A percentile compares a stretch with the other conserved stretches of the same genome.
These are phyloP conservation scores for Setipinna tenuifilis DNA, from an alignment of 2,797 vertebrate genomes.

Conservation along the genomic window DNA sequence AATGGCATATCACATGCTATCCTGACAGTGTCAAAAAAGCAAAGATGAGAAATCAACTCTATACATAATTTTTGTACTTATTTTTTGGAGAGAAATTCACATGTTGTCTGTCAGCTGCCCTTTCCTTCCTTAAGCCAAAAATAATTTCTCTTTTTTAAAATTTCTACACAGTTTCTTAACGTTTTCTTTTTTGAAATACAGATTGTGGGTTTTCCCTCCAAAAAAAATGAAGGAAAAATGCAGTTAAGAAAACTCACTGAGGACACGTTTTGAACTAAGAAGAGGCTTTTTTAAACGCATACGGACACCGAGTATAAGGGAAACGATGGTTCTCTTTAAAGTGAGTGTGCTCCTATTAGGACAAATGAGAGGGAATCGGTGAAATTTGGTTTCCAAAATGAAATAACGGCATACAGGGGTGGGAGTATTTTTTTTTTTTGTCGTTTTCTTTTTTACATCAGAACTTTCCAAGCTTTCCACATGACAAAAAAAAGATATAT, in stretches of 20 bases:
- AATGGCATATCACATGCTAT: constrained; percentile 76
- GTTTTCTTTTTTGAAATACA: constrained; percentile 39
- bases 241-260: constrained; percentile 33
- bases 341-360: constrained; percentile 14
- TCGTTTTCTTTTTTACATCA: constrained; percentile 24
- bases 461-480: constrained; percentile 42
- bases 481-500: constrained; percentile 43
- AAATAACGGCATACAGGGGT: constrained; percentile 1
- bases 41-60: constrained; percentile 65
- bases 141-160: constrained; percentile 56
- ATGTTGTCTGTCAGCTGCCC: constrained; percentile 70
- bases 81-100: constrained; percentile 68
- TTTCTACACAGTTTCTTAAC: constrained; percentile 42
- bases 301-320: constrained; percentile 15
- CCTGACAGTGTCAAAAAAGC: constrained; percentile 60
- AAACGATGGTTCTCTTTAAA: constrained; percentile 17
- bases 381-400: constrained; percentile 13
- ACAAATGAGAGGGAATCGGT: constrained; percentile 23
- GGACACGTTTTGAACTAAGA: constrained; percentile 21
- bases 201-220: constrained; percentile 47
- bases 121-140: constrained; percentile 69
- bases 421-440: constrained; percentile 10
- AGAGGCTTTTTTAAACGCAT: constrained; percentile 22
- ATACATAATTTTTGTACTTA: constrained; percentile 61
- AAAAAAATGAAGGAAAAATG: constrained; percentile 38